These are phyloP conservation scores for Andrena bucephala DNA, from an alignment of 2,888 invertebrate genomes.

Conservation along the genomic window DNA sequence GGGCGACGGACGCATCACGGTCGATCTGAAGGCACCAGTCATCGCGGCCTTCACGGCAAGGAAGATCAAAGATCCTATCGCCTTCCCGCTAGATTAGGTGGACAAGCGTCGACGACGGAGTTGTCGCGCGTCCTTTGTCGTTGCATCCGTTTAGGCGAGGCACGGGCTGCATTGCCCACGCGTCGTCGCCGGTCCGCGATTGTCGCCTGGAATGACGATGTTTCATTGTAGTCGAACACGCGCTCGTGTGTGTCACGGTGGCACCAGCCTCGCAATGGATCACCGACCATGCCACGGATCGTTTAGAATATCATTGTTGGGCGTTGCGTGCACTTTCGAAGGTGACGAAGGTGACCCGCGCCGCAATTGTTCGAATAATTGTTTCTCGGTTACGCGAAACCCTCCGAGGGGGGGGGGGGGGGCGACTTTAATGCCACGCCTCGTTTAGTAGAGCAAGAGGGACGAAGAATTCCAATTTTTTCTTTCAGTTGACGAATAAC, in stretches of 20 bases:
- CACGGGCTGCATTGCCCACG: constrained; percentile 77
- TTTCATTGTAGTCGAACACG: constrained; percentile 64
- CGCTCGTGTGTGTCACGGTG: constrained; percentile 45
- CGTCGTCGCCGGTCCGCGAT: constrained; percentile 63
- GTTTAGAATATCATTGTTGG: constrained; percentile 74
- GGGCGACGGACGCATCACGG: constrained; percentile 20
- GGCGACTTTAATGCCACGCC: constrained; percentile 37
- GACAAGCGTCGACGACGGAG: constrained; percentile 37
- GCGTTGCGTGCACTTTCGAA: constrained; percentile 65
- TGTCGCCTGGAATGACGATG: constrained; percentile 71
- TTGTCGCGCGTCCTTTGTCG: constrained; percentile 57
- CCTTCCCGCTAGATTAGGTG: constrained; percentile 12
- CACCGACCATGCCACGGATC: constrained; percentile 74
- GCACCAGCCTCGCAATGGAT: constrained; percentile 73
- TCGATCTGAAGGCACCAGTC: constrained; percentile 27
- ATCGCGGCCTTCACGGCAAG: constrained; percentile 53
- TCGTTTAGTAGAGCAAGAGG: constrained; percentile 15
- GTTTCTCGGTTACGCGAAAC: constrained; percentile 8
- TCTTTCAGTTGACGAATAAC: not conserved
- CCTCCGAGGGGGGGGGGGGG: constrained; percentile 3
- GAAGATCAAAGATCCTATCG: constrained; percentile 35
- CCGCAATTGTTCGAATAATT: constrained; percentile 54
- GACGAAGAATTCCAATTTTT: not conserved
- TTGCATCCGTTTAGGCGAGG: constrained; percentile 77
- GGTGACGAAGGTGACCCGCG: constrained; percentile 62